Evolutionary conservation across 2,113 vertebrate species (phyloP).

Genomic region (Nerophis ophidion): DNA sequence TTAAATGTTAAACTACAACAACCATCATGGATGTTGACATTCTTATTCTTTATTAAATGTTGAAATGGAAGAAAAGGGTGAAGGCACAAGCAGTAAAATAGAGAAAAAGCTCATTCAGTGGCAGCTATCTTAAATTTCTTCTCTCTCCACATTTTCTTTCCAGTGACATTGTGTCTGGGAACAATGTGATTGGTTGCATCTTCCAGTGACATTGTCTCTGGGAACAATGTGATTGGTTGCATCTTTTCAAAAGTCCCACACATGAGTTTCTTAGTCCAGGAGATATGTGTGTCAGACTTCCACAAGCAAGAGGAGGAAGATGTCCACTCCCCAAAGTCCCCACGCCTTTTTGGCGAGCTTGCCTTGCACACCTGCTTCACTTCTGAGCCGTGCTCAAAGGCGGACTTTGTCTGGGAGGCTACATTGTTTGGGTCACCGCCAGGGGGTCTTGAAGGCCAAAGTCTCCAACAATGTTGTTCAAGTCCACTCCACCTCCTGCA

Average conservation of each 20-base stretch:
- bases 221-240: too few species aligned
- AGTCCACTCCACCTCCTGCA: neutral
- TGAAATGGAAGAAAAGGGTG: conserved; percentile 50
- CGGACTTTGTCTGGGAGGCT: conserved; percentile 49
- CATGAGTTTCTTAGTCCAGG: too few species aligned
- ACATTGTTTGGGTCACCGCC: conserved; percentile 46
- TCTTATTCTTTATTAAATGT: conserved; percentile 41
- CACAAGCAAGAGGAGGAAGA: too few species aligned
- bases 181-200: too few species aligned
- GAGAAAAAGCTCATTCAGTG: conserved; percentile 9
- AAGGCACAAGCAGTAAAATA: conserved; percentile 45
- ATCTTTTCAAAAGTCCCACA: too few species aligned
- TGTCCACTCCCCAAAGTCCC: too few species aligned
- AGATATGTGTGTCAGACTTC: too few species aligned
- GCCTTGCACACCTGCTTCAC: conserved; percentile 58
- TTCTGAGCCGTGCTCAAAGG: conserved; percentile 38
- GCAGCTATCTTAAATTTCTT: too few species aligned
- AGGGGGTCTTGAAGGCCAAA: neutral
- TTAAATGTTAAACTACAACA: conserved; percentile 50
- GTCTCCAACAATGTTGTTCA: too few species aligned
- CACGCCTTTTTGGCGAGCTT: conserved; percentile 38
- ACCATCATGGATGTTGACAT: neutral
- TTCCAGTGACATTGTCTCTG: too few species aligned
- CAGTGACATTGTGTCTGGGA: too few species aligned
- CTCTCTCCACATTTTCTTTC: too few species aligned